A percentile compares a stretch with the other conserved stretches of the same genome.
phyloP scores from a whole-genome alignment of 2,797 vertebrate genomes.

The Danio jaintianensis region DNA sequence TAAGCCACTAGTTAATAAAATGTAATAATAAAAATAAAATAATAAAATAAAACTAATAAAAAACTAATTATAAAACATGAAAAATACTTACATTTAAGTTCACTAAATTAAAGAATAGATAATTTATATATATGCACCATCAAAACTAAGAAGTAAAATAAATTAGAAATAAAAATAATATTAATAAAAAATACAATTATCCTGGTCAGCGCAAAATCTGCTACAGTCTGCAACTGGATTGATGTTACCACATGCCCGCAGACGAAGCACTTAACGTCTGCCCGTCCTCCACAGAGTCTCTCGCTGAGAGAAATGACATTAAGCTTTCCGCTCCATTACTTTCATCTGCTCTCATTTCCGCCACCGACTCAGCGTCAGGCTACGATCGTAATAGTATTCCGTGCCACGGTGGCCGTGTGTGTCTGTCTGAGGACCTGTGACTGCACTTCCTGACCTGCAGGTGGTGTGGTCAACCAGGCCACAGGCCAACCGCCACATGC shows the following conservation, averaged over 20 bases:
- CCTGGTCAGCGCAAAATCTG: neutral
- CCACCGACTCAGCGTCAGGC: slow-evolving; percentile 28
- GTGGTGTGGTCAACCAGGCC: slow-evolving; percentile 46
- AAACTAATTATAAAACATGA: too few relatives aligned
- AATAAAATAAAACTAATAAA: too few relatives aligned
- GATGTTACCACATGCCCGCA: slow-evolving; percentile 23
- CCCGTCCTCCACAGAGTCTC: slow-evolving; percentile 45
- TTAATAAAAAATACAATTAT: neutral
- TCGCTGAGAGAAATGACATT: slow-evolving; percentile 52
- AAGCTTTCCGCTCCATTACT: slow-evolving; percentile 48
- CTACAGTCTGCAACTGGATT: slow-evolving; percentile 35
- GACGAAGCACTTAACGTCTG: slow-evolving; percentile 51
- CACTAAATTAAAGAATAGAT: neutral
- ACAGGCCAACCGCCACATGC: slow-evolving; percentile 23
- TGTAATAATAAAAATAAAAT: too few relatives aligned
- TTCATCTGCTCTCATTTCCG: slow-evolving; percentile 36
- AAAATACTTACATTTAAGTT: too few relatives aligned
- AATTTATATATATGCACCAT: neutral
- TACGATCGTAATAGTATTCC: slow-evolving; percentile 8
- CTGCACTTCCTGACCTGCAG: slow-evolving; percentile 41
- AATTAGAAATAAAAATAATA: neutral
- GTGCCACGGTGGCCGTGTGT: neutral
- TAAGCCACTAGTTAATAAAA: too few relatives aligned
- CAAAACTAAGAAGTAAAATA: neutral
- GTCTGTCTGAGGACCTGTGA: slow-evolving; percentile 20